Conservation (phyloP, 2,113 vertebrate genomes). For the Mesembrinibis cayennensis region DNA sequence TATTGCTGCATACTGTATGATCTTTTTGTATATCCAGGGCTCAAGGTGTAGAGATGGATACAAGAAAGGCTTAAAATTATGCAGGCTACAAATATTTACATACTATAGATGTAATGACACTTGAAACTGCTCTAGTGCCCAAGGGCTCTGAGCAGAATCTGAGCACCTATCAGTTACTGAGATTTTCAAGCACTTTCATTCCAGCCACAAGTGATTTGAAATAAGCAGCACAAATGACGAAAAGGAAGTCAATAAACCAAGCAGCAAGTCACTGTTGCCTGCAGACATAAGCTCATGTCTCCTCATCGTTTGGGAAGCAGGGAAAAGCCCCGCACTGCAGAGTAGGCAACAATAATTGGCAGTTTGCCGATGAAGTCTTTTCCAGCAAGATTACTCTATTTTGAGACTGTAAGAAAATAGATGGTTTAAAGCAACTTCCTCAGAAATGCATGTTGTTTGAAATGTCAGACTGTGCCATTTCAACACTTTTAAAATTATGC, state of each 20-base stretch:
- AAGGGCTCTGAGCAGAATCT: not conserved
- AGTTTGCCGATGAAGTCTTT: not conserved
- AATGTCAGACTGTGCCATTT: not conserved
- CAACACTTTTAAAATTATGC: not conserved
- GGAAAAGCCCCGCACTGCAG: not conserved
- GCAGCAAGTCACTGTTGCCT: not conserved
- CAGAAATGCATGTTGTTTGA: not conserved
- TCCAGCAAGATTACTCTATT: not conserved
- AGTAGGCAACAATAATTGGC: not conserved
- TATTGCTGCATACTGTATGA: not conserved
- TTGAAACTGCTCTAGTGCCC: not conserved
- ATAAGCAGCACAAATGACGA: not conserved
- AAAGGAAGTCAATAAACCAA: not conserved
- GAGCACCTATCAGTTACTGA: not conserved
- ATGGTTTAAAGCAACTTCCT: not conserved
- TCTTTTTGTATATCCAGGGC: not conserved
- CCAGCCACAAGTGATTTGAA: not conserved
- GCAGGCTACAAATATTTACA: not conserved
- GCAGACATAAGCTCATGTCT: not conserved
- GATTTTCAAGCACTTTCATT: not conserved
- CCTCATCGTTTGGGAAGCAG: not conserved
- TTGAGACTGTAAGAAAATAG: not conserved
- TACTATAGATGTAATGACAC: not conserved
- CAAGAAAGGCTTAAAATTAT: not conserved
- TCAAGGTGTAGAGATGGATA: not conserved